A percentile compares a stretch with the other conserved stretches of the same genome.
These are phyloP conservation scores for Theristicus caerulescens DNA, from an alignment of 2,113 vertebrate species.

Conservation along the genomic window DNA sequence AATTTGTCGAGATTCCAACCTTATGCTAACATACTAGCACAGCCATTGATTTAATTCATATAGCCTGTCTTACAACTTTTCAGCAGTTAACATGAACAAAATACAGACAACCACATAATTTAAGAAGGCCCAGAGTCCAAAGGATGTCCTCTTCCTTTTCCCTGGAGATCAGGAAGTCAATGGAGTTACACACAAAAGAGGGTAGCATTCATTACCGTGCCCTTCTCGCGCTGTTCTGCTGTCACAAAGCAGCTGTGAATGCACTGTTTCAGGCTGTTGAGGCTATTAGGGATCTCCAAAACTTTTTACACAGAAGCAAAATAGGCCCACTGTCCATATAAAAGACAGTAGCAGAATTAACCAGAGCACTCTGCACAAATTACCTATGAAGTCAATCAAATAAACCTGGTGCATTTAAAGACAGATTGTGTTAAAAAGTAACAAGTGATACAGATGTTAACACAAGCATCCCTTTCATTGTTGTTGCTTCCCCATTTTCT, in stretches of 20 bases:
- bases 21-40: not conserved
- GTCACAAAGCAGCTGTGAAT: not conserved
- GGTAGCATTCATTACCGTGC: not conserved
- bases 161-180: not conserved
- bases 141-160: not conserved
- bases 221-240: not conserved
- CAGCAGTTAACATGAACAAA: not conserved
- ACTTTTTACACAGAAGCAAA: not conserved
- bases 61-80: not conserved
- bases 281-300: not conserved
- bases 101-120: not conserved
- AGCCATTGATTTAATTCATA: not conserved
- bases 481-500: slow-evolving; percentile 5
- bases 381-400: not conserved
- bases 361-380: not conserved
- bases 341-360: not conserved
- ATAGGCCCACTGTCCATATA: not conserved
- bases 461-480: not conserved
- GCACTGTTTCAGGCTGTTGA: not conserved
- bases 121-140: not conserved
- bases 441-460: not conserved
- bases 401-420: not conserved
- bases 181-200: not conserved
- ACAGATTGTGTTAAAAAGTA: not conserved
- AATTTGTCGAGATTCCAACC: not conserved